Conservation (phyloP, 1,140 invertebrate genomes). For the Drosophila bocki region DNA sequence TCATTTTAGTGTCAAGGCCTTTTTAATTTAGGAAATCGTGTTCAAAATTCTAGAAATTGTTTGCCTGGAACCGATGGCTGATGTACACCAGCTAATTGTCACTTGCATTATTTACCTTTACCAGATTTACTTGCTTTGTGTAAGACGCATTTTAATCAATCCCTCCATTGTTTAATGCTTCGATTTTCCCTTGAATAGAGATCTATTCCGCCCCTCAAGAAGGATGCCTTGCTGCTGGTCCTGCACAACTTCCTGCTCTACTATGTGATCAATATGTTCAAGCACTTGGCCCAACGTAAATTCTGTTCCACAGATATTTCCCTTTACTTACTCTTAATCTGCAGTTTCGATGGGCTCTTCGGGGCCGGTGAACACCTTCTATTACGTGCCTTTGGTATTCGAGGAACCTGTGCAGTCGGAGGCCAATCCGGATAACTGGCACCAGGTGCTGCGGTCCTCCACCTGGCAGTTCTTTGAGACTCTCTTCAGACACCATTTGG, state of each 20-base stretch:
- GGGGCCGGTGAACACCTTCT: constrained; percentile 60
- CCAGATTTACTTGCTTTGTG: constrained; percentile 23
- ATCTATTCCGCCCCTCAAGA: constrained; percentile 44
- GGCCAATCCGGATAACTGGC: constrained; percentile 12
- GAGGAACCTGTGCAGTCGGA: constrained; percentile 15
- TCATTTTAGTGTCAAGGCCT: constrained; percentile 6
- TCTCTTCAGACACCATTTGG: constrained; percentile 63
- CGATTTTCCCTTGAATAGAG: constrained; percentile 8
- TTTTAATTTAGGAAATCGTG: not conserved
- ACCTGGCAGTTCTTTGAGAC: constrained; percentile 57
- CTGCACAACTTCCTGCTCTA: constrained; percentile 60
- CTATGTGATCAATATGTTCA: constrained; percentile 61
- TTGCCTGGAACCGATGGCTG: constrained; percentile 18
- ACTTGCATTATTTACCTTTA: constrained; percentile 36
- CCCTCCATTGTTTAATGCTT: not conserved
- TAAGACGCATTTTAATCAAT: not conserved
- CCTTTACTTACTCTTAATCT: not conserved
- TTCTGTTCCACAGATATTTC: not conserved
- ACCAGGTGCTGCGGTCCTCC: constrained; percentile 34
- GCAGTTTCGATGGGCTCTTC: constrained; percentile 40
- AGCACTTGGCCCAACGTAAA: constrained; percentile 60
- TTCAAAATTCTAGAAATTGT: constrained; percentile 19
- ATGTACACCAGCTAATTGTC: constrained; percentile 41
- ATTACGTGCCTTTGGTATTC: constrained; percentile 57
- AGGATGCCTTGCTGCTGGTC: constrained; percentile 46